Base-by-base conservation (phyloP, 1,140 invertebrate species). In the Lepidurus arcticus region DNA sequence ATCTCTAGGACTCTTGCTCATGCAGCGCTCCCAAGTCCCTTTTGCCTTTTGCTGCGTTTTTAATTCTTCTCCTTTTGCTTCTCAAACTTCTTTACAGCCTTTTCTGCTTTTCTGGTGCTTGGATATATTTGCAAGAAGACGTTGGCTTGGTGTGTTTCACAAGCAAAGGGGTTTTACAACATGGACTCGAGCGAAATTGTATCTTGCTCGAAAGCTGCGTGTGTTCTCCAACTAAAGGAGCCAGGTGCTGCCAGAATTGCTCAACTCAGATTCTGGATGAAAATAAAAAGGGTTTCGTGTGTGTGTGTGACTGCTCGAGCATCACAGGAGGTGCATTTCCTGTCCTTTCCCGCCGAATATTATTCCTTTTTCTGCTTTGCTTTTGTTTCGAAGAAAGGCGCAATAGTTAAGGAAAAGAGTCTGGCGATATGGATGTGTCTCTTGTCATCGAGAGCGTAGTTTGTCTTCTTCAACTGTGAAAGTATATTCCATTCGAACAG, bases 1-100 rank as follows among this genome's bases (percentile, higher is more conserved):
- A 65, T 65, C 53, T 65, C 53, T 21, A 65, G 16, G 53, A 21
- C 53, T 9, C 45, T 47, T 65, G 53, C 53, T 65, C 53, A 65
- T 65, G 9, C 53, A 16, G 53, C 53, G n/a, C 8, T 65, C 16
- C 21, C 10, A 65, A 65, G 53, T 65, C 53, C 21, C 53, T 65
- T 65, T 65, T 65, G 53, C 53, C 53, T 65, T 65, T 65, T 65
- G 53, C 53, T 65, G 53, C 53, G 53, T 65, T 65, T 65, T 65
- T 65, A 65, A 65, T 65, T 65, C 45, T 47, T 47, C 45, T 47
- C 45, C 45, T 47, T 47, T 21, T 65, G 3, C 53, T 65, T 21
- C 53, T 65, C 21, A 7, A 21, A 65, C 9, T 65, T 65, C 34
- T 34, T 34, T 34, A 3, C 34, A 34, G 53, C 21, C 45, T 47